phyloP scores from a whole-genome alignment of 2,113 vertebrate species.

The Pachypanchax playfairii region DNA sequence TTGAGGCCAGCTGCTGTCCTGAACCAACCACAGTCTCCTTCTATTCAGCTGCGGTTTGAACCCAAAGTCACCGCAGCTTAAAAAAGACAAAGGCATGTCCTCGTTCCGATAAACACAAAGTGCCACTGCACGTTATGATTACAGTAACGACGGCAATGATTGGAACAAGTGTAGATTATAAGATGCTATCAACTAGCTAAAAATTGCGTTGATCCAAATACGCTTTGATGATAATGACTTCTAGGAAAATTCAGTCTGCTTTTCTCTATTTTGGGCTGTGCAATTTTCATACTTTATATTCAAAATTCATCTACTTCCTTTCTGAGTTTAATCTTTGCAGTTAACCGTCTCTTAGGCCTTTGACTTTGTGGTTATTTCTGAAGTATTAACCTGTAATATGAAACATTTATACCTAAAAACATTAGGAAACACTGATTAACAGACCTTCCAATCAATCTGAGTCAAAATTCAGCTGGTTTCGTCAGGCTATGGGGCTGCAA shows the following conservation, averaged over 20 bases:
- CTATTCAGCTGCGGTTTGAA: slow-evolving; percentile 45
- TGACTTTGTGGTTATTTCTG: no score
- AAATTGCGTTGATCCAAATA: neutral
- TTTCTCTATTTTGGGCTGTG: slow-evolving; percentile 4
- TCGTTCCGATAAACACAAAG: slow-evolving; percentile 21
- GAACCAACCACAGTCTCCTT: slow-evolving; percentile 56
- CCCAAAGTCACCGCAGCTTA: slow-evolving; percentile 67
- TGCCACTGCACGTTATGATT: slow-evolving; percentile 12
- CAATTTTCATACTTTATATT: slow-evolving; percentile 30
- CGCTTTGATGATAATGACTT: no score
- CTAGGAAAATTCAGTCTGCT: neutral
- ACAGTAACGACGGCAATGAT: slow-evolving; percentile 4
- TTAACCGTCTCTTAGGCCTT: no score
- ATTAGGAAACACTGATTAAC: no score
- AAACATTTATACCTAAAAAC: no score
- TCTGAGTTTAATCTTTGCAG: slow-evolving; percentile 37
- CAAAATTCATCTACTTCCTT: no score
- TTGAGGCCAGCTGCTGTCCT: slow-evolving; percentile 35
- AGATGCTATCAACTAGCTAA: neutral
- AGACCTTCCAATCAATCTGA: no score
- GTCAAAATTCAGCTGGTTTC: no score
- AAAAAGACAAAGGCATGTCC: slow-evolving; percentile 71
- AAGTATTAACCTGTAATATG: no score
- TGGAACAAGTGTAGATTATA: neutral
- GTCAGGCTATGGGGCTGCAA: no score